Evolutionary conservation across 1,140 invertebrate species (phyloP), one percentile per base, ranked within the genome.

Genomic region (Musca vetustissima): DNA sequence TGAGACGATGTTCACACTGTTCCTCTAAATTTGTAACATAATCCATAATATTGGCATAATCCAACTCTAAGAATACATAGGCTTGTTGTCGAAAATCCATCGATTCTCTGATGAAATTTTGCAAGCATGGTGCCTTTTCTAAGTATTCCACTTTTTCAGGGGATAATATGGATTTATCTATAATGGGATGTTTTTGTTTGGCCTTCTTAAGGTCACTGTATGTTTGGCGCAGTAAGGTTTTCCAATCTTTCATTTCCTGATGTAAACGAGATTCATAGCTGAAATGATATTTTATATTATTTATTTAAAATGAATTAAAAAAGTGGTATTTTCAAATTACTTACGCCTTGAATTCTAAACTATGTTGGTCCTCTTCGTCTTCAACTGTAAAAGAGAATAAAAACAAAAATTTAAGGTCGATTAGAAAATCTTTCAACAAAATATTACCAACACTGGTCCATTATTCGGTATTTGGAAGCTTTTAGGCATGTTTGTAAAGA

Each of bases 81-180:
- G 55, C 72, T 1, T 71, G 64, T 7, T 73, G 67, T 22, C 73
- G 71, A 14, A 81, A 77, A 0, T 50, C 52, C 7, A 75, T 0
- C 1, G 71, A 70, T 11, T 72, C 68, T 6, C 73, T 70, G 1
- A 81, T 22, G 19, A 72, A 77, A 8, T 65, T 70, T 9, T 74
- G 71, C 4, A 78, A 17, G 68, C 78, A 71, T 1, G 76, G 76
- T 0, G 52, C 73, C n/a, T 72, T 52, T 13, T 68, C 64, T 15
- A 81, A 69, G 13, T 75, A 74, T 4, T 48, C 28, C 1, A 25
- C 52, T n/a, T 69, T 69, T 15, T 72, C 66, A 7, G n/a, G 17
- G 1, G 71, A 55, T 19, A 72, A 55, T 25, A 70, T 36, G 1
- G 68, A 64, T 14, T 17, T 49, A 55, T 72, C 71, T 7, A 72